phyloP scores from a whole-genome alignment of 2,113 vertebrate species.

The Ceuthmochares aereus region DNA sequence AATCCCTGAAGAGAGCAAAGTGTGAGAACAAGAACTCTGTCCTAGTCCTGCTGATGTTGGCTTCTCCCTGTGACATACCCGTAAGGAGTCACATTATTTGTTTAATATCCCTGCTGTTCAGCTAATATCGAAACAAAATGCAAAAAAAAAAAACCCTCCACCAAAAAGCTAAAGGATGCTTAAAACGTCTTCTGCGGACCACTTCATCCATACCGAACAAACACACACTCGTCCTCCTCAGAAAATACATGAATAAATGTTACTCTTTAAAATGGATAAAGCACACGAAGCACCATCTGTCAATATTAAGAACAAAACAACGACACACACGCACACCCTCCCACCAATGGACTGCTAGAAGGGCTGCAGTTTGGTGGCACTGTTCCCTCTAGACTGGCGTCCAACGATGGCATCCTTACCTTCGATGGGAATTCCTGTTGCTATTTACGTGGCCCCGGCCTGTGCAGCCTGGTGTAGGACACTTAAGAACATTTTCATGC shows the following conservation, averaged over 20 bases:
- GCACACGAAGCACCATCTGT: constrained; percentile 50
- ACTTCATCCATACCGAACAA: constrained; percentile 35
- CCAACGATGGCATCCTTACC: constrained; percentile 84
- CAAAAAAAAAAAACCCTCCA: background rate
- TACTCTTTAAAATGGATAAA: constrained; percentile 43
- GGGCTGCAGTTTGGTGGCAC: constrained; percentile 56
- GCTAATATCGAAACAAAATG: background rate
- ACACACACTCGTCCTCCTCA: background rate
- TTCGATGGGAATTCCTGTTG: constrained; percentile 99
- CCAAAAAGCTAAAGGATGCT: constrained; percentile 15
- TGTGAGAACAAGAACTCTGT: constrained; percentile 4
- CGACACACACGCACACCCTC: constrained; percentile 22
- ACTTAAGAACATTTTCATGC: constrained; percentile 99
- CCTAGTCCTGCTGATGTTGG: background rate
- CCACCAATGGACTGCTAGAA: constrained; percentile 42
- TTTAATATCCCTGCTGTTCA: background rate
- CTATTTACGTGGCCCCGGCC: constrained; percentile 99
- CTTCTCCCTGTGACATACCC: background rate
- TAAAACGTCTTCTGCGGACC: constrained; percentile 14
- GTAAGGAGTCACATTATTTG: background rate
- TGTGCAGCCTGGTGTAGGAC: constrained; percentile 99
- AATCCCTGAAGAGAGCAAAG: background rate
- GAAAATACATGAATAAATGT: constrained; percentile 4
- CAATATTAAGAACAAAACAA: constrained; percentile 38
- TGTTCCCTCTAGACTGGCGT: constrained; percentile 43